phyloP scores from a whole-genome alignment of 2,888 invertebrate species.

The Pseudoips prasinana region DNA sequence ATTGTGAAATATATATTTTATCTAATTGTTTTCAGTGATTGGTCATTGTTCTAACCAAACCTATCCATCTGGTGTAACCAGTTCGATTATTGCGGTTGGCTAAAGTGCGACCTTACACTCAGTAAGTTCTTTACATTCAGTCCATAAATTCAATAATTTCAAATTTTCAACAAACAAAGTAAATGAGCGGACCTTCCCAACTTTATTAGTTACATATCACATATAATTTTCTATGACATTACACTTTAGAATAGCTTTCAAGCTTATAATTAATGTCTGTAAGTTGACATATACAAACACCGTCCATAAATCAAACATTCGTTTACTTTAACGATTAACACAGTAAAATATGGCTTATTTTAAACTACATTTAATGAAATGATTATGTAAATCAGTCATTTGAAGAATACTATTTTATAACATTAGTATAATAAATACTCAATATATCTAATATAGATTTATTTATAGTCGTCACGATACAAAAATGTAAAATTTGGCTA shows the following conservation, averaged over 20 bases:
- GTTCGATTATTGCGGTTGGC: too few relatives aligned
- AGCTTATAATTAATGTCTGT: slow-evolving; percentile 13
- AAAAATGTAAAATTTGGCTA: slow-evolving; percentile 8
- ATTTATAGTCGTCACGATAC: slow-evolving; percentile 10
- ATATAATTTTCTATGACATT: slow-evolving; percentile 5
- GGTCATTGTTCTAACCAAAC: too few relatives aligned
- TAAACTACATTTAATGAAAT: slow-evolving; percentile 56
- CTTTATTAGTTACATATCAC: too few relatives aligned
- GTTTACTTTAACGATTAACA: slow-evolving; percentile 43
- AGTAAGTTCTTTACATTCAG: too few relatives aligned
- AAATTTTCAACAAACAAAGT: too few relatives aligned
- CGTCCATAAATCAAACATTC: slow-evolving; percentile 27
- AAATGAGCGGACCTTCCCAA: too few relatives aligned
- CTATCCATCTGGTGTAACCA: too few relatives aligned
- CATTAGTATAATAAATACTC: too few relatives aligned
- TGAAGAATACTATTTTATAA: slow-evolving; percentile 56
- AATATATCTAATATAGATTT: slow-evolving; percentile 27
- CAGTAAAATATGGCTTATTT: slow-evolving; percentile 48
- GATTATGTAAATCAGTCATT: slow-evolving; percentile 72
- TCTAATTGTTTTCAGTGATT: too few relatives aligned
- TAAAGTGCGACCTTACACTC: too few relatives aligned
- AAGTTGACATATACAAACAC: slow-evolving; percentile 11
- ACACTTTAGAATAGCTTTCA: slow-evolving; percentile 14
- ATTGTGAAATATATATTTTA: too few relatives aligned
- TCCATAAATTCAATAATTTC: too few relatives aligned